Conservation (phyloP, 2,888 invertebrate species). For the Pardosa pseudoannulata region DNA sequence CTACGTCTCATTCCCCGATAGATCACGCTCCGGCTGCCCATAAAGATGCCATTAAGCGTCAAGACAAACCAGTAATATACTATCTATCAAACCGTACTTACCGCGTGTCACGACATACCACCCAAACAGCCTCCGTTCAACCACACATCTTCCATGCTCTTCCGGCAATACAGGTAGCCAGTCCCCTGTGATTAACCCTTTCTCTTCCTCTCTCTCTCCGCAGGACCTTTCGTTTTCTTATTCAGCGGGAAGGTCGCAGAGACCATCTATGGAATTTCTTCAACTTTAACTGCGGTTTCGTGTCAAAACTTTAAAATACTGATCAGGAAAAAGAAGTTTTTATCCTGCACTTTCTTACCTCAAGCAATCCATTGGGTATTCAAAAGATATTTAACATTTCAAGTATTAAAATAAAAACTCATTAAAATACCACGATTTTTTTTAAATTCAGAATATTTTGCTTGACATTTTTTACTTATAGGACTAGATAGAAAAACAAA, state of each 20-base stretch:
- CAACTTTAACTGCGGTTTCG: neutral
- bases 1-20: slow-evolving; percentile 22
- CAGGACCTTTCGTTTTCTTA: slow-evolving; percentile 22
- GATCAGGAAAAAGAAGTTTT: too few relatives aligned
- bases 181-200: slow-evolving; percentile 66
- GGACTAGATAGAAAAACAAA: too few relatives aligned
- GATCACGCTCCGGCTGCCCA: slow-evolving; percentile 45
- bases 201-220: slow-evolving; percentile 20
- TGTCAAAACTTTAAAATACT: neutral
- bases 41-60: slow-evolving; percentile 60
- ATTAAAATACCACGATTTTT: too few relatives aligned
- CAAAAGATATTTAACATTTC: too few relatives aligned
- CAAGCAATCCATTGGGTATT: too few relatives aligned
- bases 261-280: neutral
- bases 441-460: too few relatives aligned
- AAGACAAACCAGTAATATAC: slow-evolving; percentile 69
- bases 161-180: slow-evolving; percentile 53
- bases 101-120: slow-evolving; percentile 54
- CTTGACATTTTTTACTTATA: too few relatives aligned
- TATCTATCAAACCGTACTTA: slow-evolving; percentile 64
- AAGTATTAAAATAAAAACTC: too few relatives aligned
- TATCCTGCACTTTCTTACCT: too few relatives aligned
- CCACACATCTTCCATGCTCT: slow-evolving; percentile 6
- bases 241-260: neutral
- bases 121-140: neutral